phyloP scores from a whole-genome alignment of 1,140 invertebrate species.

The Calliphora vicina region DNA sequence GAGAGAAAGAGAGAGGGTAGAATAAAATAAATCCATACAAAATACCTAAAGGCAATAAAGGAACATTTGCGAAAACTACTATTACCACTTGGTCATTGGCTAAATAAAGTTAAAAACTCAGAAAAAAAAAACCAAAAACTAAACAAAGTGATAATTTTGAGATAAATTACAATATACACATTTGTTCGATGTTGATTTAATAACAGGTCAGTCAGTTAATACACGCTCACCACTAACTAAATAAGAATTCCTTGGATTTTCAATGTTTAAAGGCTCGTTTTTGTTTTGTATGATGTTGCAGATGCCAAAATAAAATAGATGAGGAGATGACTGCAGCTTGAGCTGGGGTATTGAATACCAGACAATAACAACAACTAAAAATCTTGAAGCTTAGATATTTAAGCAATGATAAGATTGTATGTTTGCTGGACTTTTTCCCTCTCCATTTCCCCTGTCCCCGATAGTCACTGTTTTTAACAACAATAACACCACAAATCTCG shows the following conservation, averaged over 20 bases:
- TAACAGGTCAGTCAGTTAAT: slow-evolving; percentile 5
- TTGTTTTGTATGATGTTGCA: not conserved
- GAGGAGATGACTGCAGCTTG: slow-evolving; percentile 12
- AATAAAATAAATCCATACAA: slow-evolving; percentile 1
- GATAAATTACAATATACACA: slow-evolving; percentile 34
- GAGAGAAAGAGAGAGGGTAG: not conserved
- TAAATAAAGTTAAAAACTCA: not conserved
- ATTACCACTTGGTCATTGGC: slow-evolving; percentile 1
- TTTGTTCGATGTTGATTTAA: slow-evolving; percentile 34
- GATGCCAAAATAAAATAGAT: slow-evolving; percentile 29
- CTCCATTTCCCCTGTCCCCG: not conserved
- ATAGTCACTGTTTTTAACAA: not conserved
- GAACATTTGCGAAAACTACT: slow-evolving; percentile 1
- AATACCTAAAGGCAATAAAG: not conserved
- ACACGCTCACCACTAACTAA: not conserved
- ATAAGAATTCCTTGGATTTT: not conserved
- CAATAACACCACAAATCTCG: not conserved
- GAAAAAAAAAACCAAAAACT: slow-evolving; percentile 3
- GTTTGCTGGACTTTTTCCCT: not conserved
- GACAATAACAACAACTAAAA: not conserved
- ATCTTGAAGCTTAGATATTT: slow-evolving; percentile 21
- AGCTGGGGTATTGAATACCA: not conserved
- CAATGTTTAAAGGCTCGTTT: not conserved
- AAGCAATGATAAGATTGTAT: slow-evolving; percentile 22
- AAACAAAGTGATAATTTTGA: slow-evolving; percentile 32